Evolutionary conservation across 2,888 invertebrate genomes (phyloP).

Genomic region (Melanophora roralis): DNA sequence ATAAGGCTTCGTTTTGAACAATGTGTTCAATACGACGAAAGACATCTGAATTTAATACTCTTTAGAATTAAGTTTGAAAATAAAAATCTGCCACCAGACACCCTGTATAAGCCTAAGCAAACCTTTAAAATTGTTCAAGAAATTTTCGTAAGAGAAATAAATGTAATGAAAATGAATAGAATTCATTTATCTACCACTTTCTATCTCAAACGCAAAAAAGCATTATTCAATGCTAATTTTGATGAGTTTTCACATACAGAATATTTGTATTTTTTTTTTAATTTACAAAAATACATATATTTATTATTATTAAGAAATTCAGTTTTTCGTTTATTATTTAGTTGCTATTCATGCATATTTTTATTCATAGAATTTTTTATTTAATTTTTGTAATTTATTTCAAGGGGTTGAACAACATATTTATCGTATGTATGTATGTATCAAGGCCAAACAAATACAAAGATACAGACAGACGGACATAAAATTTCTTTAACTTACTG

Average conservation of each 20-base stretch:
- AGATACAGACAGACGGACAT: neutral
- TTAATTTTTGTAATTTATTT: constrained; percentile 22
- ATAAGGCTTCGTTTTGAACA: too few species aligned
- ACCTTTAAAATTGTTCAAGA: constrained; percentile 23
- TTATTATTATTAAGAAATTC: neutral
- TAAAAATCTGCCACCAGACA: too few species aligned
- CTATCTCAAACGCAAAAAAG: neutral
- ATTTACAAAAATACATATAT: too few species aligned
- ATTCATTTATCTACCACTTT: constrained; percentile 4
- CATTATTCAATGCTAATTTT: constrained; percentile 43
- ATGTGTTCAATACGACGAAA: too few species aligned
- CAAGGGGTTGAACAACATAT: neutral
- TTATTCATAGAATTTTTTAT: neutral
- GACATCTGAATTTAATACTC: too few species aligned
- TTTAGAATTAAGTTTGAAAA: too few species aligned
- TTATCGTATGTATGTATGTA: too few species aligned
- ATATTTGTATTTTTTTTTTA: neutral
- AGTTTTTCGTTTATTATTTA: constrained; percentile 17
- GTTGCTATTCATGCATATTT: neutral
- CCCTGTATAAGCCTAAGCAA: constrained; percentile 17
- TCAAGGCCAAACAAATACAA: too few species aligned
- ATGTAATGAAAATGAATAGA: neutral
- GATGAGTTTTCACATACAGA: constrained; percentile 6
- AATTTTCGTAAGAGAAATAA: neutral
- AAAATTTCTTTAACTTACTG: constrained; percentile 32